A percentile compares a stretch with the other conserved stretches of the same genome.
These are phyloP conservation scores for Bedellia somnulentella DNA, from an alignment of 2,888 invertebrate genomes.

Conservation along the genomic window DNA sequence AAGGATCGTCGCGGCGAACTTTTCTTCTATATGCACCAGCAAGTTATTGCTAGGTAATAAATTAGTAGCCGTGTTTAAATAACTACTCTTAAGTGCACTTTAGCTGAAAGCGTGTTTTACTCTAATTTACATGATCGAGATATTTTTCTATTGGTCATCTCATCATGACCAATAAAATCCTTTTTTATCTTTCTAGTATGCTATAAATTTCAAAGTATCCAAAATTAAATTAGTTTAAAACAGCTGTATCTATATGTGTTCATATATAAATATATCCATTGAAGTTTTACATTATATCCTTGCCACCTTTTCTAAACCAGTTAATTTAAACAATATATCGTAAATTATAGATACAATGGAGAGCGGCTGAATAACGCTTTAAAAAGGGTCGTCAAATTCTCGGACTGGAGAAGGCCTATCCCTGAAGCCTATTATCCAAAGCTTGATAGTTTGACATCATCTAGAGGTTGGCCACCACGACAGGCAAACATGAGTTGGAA, in stretches of 20 bases:
- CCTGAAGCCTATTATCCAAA: conserved; percentile 83
- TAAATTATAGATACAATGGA: conserved; percentile 74
- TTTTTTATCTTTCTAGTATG: no score
- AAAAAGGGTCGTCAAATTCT: conserved; percentile 64
- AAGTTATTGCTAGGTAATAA: conserved; percentile 45
- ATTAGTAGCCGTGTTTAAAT: no score
- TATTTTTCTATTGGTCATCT: no score
- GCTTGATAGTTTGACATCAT: conserved; percentile 69
- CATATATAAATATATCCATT: no score
- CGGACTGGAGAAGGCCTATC: conserved; percentile 70
- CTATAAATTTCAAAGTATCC: no score
- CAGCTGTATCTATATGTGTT: no score
- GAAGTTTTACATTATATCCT: no score
- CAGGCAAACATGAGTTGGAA: conserved; percentile 59
- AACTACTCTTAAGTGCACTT: no score
- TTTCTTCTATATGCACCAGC: conserved; percentile 78
- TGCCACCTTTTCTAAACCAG: background rate
- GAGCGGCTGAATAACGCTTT: conserved; percentile 76
- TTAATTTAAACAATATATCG: conserved; percentile 5
- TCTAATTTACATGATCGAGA: no score
- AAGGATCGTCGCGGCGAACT: conserved; percentile 80
- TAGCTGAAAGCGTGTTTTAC: no score
- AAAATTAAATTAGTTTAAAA: no score
- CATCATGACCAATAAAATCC: no score
- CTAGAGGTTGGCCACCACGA: conserved; percentile 74